A percentile compares a stretch with the other conserved stretches of the same genome.
phyloP scores from a whole-genome alignment of 2,113 vertebrate species.

The Coryphaenoides rupestris region DNA sequence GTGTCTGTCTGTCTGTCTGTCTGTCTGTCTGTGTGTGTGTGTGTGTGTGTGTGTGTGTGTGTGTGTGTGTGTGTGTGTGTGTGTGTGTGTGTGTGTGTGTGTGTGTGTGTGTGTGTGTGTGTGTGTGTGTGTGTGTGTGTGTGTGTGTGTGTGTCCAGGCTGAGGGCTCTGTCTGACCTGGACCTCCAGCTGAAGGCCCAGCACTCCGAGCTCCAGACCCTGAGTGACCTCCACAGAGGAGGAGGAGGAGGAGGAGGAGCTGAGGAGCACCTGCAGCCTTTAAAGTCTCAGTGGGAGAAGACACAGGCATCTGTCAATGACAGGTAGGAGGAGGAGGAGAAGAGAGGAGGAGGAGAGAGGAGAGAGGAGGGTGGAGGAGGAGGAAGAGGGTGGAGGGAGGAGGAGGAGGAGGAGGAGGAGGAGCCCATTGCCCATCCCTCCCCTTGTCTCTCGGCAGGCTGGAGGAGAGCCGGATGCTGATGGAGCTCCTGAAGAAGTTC shows the following conservation, averaged over 20 bases:
- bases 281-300: slow-evolving; percentile 78
- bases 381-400: slow-evolving; percentile 33
- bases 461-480: slow-evolving; percentile 77
- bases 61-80: too few species aligned
- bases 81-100: not conserved
- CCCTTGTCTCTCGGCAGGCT: slow-evolving; percentile 63
- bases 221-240: slow-evolving; percentile 67
- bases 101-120: not conserved
- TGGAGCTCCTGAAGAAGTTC: slow-evolving; percentile 89
- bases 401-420: not conserved
- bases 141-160: slow-evolving; percentile 59
- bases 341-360: not conserved
- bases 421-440: not conserved
- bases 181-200: slow-evolving; percentile 76
- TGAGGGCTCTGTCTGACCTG: slow-evolving; percentile 78
- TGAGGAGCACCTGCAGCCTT: slow-evolving; percentile 59
- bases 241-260: slow-evolving; percentile 61
- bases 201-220: slow-evolving; percentile 70
- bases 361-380: too few species aligned
- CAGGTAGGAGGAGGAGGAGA: slow-evolving; percentile 64
- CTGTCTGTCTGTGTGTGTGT: too few species aligned
- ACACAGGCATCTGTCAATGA: slow-evolving; percentile 74
- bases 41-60: too few species aligned
- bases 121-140: not conserved
- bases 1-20: too few species aligned